Base-by-base conservation (phyloP, 2,797 vertebrate species). In the Darevskia mixta region DNA sequence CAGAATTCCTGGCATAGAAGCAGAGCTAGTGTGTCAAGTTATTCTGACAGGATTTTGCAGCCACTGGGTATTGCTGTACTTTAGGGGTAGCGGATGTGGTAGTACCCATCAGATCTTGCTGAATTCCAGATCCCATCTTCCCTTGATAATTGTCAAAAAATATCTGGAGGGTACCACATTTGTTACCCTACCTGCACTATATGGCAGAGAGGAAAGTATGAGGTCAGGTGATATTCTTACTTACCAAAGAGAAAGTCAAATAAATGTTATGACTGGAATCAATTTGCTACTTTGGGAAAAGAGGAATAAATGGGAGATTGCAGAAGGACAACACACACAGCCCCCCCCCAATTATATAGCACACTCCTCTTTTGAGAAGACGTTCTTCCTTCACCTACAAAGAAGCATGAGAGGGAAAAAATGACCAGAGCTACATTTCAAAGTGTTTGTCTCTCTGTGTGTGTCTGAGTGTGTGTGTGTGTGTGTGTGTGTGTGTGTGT, bases 231-330 rank as follows among this genome's bases (percentile, higher is more conserved):
- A 9, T 18, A 41, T 69, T 32, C n/a, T 72, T 38, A 45, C n/a
- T 66, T 38, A 64, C 82, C 18, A 87, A 49, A 27, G 23, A 82
- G 61, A 27, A 79, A 79, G 76, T 86, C 64, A 79, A 41, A 35
- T 49, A 55, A 79, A 82, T 87, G 43, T 49, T 66, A 35, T 38
- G 71, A 81, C 4, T 3, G 4, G 4, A 20, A 76, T 81, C 38
- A 32, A 20, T 66, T 81, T 49, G 4, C 76, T 35, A 35, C 43
- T 35, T 38, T 49, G 9, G 82, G 8, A 55, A 49, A 20, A 64
- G 72, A 88, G 71, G 71, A 49, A 27, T 43, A 69, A 81, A n/a
- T n/a, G 27, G 15, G 38, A 29, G 9, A 41, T 29, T 15, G 73
- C 6, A 66, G 4, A n/a, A 17, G n/a, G 27, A 18, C 11, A 29